Conservation (phyloP, 1,140 invertebrate genomes). For the Neodiprion pinetum region DNA sequence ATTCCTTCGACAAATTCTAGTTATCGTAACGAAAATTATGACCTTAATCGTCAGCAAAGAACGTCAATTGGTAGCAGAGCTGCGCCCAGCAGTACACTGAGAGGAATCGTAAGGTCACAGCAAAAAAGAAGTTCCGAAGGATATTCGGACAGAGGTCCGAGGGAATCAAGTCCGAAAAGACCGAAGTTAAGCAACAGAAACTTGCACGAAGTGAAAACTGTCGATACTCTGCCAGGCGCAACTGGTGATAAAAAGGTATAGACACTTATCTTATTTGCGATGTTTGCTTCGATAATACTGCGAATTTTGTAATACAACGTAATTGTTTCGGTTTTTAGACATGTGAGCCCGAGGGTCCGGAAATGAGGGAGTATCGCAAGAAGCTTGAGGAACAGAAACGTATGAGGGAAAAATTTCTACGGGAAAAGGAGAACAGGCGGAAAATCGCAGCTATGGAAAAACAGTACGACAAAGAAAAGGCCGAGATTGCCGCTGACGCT, state of each 20-base stretch:
- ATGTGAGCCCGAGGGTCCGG: conserved; percentile 66
- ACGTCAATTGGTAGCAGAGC: conserved; percentile 31
- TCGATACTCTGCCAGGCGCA: conserved; percentile 23
- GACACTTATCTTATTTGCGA: conserved; percentile 21
- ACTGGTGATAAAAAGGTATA: conserved; percentile 20
- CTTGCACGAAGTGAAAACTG: conserved; percentile 37
- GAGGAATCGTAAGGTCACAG: conserved; percentile 27
- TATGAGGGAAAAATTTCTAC: conserved; percentile 65
- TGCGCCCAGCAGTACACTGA: conserved; percentile 22
- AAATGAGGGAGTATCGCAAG: conserved; percentile 68
- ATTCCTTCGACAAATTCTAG: conserved; percentile 28
- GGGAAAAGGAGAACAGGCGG: conserved; percentile 69
- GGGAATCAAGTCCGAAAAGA: conserved; percentile 38
- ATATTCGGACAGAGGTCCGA: conserved; percentile 27
- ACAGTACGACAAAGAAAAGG: conserved; percentile 41
- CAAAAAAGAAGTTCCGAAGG: conserved; percentile 40
- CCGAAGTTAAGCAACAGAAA: conserved; percentile 37
- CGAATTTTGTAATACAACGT: no score
- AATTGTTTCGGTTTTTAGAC: conserved; percentile 27
- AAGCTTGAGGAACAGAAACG: conserved; percentile 73
- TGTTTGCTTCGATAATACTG: no score
- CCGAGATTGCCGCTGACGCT: conserved; percentile 36
- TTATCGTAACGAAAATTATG: conserved; percentile 42
- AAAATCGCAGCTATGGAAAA: conserved; percentile 65
- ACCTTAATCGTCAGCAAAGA: conserved; percentile 38